Evolutionary conservation across 2,113 vertebrate genomes (phyloP).

Genomic region (Salvelinus alpinus): DNA sequence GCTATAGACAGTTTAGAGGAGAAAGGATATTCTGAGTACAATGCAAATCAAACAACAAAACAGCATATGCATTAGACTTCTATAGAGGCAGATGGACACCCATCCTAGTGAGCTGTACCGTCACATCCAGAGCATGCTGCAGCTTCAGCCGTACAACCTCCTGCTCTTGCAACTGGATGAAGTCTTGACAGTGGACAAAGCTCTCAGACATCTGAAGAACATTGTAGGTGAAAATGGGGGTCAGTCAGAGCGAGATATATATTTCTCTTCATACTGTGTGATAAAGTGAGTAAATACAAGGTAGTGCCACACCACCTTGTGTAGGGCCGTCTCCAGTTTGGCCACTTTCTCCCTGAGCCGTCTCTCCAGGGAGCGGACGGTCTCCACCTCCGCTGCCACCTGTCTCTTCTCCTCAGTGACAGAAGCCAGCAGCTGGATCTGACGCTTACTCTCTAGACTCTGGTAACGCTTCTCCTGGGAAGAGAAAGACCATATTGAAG

Average conservation of each 20-base stretch:
- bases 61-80: not conserved
- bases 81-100: not conserved
- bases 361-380: constrained; percentile 72
- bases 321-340: constrained; percentile 79
- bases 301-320: constrained; percentile 71
- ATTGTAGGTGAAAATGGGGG: not conserved
- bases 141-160: constrained; percentile 78
- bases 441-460: constrained; percentile 70
- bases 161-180: constrained; percentile 83
- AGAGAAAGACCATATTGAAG: constrained; percentile 10
- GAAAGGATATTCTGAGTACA: not conserved
- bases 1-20: not conserved
- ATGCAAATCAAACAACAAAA: not conserved
- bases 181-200: constrained; percentile 83
- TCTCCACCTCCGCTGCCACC: constrained; percentile 74
- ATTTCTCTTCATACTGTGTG: not conserved
- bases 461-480: constrained; percentile 79
- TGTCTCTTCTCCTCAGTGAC: constrained; percentile 75
- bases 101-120: constrained; percentile 62
- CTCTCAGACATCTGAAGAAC: constrained; percentile 78
- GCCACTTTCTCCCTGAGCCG: constrained; percentile 70
- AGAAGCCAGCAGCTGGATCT: constrained; percentile 67
- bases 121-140: constrained; percentile 80
- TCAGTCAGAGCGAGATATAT: not conserved
- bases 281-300: not conserved